Evolutionary conservation across 2,888 invertebrate genomes (phyloP).

Genomic region (Aricia artaxerxes): DNA sequence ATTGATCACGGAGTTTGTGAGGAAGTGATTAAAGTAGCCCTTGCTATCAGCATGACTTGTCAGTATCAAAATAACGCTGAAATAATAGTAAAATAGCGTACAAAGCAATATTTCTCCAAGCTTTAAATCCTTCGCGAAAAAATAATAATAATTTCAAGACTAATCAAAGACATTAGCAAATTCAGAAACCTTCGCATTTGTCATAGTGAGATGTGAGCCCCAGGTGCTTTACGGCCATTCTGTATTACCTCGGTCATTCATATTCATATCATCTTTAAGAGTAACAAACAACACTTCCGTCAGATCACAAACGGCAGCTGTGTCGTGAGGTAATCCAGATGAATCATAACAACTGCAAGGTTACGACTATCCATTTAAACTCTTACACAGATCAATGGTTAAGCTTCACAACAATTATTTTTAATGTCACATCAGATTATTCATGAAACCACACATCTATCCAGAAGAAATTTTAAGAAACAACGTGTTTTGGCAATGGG

Average conservation of each 20-base stretch:
- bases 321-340: conserved; percentile 14
- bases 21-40: no score
- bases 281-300: not conserved
- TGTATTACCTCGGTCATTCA: not conserved
- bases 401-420: not conserved
- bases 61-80: no score
- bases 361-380: not conserved
- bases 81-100: no score
- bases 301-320: not conserved
- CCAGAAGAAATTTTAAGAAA: no score
- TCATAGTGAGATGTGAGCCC: not conserved
- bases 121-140: no score
- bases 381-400: not conserved
- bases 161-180: not conserved
- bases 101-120: no score
- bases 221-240: not conserved
- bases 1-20: no score
- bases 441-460: no score
- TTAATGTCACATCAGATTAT: no score
- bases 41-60: no score
- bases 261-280: not conserved
- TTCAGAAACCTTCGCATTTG: not conserved
- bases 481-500: no score
- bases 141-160: no score
- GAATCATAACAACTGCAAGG: conserved; percentile 37